phyloP scores from a whole-genome alignment of 1,140 invertebrate genomes.

The Varroa destructor region DNA sequence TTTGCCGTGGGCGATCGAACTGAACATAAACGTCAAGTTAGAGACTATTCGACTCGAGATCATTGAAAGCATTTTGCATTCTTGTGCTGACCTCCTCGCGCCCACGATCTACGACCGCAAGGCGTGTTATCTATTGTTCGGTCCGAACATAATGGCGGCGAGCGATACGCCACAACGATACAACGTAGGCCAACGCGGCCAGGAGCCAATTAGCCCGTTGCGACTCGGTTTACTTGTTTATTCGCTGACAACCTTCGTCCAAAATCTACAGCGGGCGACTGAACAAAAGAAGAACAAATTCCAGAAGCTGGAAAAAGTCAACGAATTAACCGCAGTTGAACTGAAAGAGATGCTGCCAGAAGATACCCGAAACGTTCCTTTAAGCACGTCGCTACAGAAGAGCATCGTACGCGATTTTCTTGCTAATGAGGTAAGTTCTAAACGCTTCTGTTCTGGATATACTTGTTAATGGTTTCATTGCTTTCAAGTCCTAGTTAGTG shows the following conservation, averaged over 20 bases:
- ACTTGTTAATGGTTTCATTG: no score
- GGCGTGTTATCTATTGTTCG: slow-evolving; percentile 21
- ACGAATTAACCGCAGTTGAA: background rate
- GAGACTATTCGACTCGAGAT: slow-evolving; percentile 9
- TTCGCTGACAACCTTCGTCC: background rate
- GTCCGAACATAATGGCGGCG: background rate
- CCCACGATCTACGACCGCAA: slow-evolving; percentile 17
- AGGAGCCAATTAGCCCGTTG: background rate
- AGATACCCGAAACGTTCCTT: background rate
- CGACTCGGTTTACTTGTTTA: slow-evolving; percentile 12
- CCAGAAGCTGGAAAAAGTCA: slow-evolving; percentile 11
- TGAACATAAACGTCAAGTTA: background rate
- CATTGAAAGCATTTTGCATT: slow-evolving; percentile 10
- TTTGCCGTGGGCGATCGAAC: slow-evolving; percentile 12
- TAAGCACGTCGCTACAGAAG: slow-evolving; percentile 4
- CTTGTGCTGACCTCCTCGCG: slow-evolving; percentile 4
- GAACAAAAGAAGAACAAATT: background rate
- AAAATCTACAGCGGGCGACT: background rate
- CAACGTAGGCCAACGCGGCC: no score
- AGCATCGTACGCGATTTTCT: slow-evolving; percentile 2
- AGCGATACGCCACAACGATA: no score
- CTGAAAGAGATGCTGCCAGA: slow-evolving; percentile 1
- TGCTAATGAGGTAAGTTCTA: background rate
- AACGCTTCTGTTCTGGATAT: no score
- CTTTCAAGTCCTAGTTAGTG: no score